These are phyloP conservation scores for Busseola fusca DNA, from an alignment of 2,888 invertebrate species.

Conservation along the genomic window DNA sequence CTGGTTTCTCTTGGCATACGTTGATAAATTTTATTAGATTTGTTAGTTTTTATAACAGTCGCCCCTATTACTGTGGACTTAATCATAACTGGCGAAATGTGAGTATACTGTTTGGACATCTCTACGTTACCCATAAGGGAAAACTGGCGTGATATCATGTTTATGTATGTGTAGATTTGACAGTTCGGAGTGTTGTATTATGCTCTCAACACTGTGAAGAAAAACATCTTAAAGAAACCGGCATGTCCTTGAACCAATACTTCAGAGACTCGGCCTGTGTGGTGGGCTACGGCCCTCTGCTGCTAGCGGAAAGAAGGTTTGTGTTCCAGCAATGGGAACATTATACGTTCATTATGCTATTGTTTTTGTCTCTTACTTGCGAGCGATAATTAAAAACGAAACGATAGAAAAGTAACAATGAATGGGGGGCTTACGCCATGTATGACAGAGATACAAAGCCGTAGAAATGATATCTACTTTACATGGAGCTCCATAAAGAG, in stretches of 20 bases:
- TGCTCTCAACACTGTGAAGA: no score
- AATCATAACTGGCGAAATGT: background rate
- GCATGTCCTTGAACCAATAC: no score
- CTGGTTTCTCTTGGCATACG: constrained; percentile 27
- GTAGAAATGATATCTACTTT: background rate
- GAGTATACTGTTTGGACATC: background rate
- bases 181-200: background rate
- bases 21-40: constrained; percentile 13
- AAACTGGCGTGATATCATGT: background rate
- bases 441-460: background rate
- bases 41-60: background rate
- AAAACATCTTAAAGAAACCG: no score
- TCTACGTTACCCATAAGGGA: background rate
- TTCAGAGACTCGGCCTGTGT: no score
- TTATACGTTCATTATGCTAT: no score
- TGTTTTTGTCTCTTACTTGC: background rate
- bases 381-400: background rate
- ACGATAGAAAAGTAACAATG: no score
- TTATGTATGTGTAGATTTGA: background rate
- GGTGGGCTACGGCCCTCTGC: no score
- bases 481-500: background rate
- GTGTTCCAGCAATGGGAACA: no score
- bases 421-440: background rate
- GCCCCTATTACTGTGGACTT: background rate
- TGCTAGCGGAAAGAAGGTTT: no score